Conservation (phyloP, 2,797 vertebrate species). For the Oryzias dopingdopingensis region DNA sequence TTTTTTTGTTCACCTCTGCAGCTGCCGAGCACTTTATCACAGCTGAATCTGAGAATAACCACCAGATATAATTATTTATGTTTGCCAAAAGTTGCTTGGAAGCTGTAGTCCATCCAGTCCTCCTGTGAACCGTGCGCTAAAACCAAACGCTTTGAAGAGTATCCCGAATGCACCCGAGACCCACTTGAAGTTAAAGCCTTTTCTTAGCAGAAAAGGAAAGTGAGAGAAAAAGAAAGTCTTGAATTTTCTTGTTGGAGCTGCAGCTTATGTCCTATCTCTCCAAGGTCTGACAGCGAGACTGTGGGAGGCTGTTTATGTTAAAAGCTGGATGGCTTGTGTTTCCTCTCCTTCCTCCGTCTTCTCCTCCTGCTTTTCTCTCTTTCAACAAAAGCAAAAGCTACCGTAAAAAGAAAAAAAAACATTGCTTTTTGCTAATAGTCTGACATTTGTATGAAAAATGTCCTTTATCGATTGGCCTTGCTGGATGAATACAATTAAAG, state of each 20-base stretch:
- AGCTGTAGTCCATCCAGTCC: constrained; percentile 42
- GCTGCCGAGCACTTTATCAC: constrained; percentile 15
- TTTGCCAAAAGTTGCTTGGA: constrained; percentile 44
- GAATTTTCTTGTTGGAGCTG: constrained; percentile 42
- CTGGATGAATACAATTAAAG: constrained; percentile 71
- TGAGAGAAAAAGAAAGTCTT: constrained; percentile 16
- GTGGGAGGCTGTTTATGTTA: constrained; percentile 65
- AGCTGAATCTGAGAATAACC: constrained; percentile 29
- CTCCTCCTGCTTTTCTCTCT: constrained; percentile 28
- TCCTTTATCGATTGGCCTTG: constrained; percentile 74
- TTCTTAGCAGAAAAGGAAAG: constrained; percentile 30
- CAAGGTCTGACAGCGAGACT: constrained; percentile 59
- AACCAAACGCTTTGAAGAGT: constrained; percentile 42
- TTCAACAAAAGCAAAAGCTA: constrained; percentile 54
- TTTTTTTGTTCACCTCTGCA: constrained; percentile 12
- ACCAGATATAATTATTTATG: constrained; percentile 34
- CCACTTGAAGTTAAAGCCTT: constrained; percentile 47
- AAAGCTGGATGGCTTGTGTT: constrained; percentile 64
- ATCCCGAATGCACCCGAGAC: constrained; percentile 45
- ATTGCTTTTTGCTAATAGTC: constrained; percentile 72
- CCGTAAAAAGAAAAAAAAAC: constrained; percentile 25
- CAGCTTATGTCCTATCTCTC: constrained; percentile 55
- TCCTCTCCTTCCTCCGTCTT: constrained; percentile 52
- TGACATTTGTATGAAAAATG: constrained; percentile 78
- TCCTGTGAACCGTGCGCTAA: constrained; percentile 42